Evolutionary conservation across 2,113 vertebrate genomes (phyloP).

Genomic region (Ammospiza nelsoni): DNA sequence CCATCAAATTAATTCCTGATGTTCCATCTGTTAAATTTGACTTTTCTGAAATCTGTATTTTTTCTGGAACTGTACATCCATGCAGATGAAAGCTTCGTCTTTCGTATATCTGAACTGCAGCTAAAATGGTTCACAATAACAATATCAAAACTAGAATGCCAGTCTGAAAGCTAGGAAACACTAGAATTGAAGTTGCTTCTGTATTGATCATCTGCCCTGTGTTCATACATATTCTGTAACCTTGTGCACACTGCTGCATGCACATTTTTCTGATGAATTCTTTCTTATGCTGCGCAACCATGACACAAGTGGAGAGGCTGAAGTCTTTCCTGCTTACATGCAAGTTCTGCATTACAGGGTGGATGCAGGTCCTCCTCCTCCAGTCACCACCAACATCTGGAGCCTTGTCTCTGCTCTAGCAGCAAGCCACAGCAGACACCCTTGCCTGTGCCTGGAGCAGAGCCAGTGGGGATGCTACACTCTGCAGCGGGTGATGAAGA

Average conservation of each 20-base stretch:
- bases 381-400: not conserved
- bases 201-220: not conserved
- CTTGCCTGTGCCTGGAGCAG: not conserved
- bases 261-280: not conserved
- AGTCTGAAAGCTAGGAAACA: not conserved
- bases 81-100: not conserved
- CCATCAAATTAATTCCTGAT: not conserved
- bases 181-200: not conserved
- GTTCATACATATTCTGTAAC: rapidly evolving
- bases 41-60: not conserved
- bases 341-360: not conserved
- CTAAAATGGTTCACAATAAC: not conserved
- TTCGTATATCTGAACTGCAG: not conserved
- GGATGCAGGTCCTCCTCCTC: not conserved
- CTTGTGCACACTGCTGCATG: not conserved
- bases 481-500: not conserved
- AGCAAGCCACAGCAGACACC: not conserved
- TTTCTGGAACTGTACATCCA: not conserved
- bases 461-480: not conserved
- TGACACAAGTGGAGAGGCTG: not conserved
- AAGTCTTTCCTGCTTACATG: not conserved
- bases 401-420: not conserved
- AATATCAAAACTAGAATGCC: not conserved
- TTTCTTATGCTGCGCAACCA: not conserved
- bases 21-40: not conserved